phyloP scores from a whole-genome alignment of 2,797 vertebrate species.

The Phrynocephalus guinanensis region DNA sequence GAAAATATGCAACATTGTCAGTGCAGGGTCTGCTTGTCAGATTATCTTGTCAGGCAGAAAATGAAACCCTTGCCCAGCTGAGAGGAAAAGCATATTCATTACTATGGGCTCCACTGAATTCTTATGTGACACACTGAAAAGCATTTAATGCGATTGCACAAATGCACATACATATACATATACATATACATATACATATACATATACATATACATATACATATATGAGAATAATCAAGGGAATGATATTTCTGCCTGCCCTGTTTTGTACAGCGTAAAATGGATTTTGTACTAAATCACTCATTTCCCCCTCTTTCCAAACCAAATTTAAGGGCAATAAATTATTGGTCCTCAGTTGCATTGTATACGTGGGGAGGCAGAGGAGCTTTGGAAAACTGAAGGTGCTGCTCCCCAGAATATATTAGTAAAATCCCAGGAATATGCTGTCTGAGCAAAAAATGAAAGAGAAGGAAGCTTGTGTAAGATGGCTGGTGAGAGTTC shows the following conservation, averaged over 20 bases:
- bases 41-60: slow-evolving; percentile 80
- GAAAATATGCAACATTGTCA: slow-evolving; percentile 83
- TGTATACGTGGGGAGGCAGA: slow-evolving; percentile 63
- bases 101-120: slow-evolving; percentile 76
- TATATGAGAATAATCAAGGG: slow-evolving; percentile 41
- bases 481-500: slow-evolving; percentile 58
- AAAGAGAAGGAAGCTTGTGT: slow-evolving; percentile 50
- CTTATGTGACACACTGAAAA: slow-evolving; percentile 78
- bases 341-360: slow-evolving; percentile 37
- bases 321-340: slow-evolving; percentile 56
- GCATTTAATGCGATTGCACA: slow-evolving; percentile 79
- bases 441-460: slow-evolving; percentile 47
- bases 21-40: slow-evolving; percentile 78
- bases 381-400: slow-evolving; percentile 65
- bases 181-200: slow-evolving; percentile 36
- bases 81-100: slow-evolving; percentile 79
- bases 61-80: slow-evolving; percentile 77
- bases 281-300: slow-evolving; percentile 63
- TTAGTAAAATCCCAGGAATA: slow-evolving; percentile 56
- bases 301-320: slow-evolving; percentile 63
- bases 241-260: slow-evolving; percentile 68
- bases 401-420: neutral
- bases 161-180: slow-evolving; percentile 77
- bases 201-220: neutral
- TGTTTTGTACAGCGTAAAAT: slow-evolving; percentile 67